Conservation (phyloP, 2,888 invertebrate genomes). For the Nasonovia ribisnigri region DNA sequence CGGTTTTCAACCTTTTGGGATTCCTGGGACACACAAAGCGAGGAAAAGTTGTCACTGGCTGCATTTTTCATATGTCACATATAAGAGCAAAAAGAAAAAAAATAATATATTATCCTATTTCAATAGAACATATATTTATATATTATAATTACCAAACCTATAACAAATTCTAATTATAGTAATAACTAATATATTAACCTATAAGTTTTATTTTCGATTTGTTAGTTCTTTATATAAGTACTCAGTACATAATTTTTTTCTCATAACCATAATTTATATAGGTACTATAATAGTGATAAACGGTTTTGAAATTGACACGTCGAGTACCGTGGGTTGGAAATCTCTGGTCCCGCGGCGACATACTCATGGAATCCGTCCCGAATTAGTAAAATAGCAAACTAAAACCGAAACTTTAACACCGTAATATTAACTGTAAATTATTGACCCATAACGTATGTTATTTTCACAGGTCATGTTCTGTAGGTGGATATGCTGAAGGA, state of each 20-base stretch:
- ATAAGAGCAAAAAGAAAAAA: neutral
- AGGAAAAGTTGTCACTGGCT: neutral
- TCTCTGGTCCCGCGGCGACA: neutral
- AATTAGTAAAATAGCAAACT: neutral
- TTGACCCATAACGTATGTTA: neutral
- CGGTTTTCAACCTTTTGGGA: neutral
- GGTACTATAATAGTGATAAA: neutral
- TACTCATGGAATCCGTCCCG: neutral
- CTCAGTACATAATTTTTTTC: neutral
- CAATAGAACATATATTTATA: neutral
- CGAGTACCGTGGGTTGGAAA: neutral
- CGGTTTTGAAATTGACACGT: neutral
- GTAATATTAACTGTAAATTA: neutral
- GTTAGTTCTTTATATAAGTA: neutral
- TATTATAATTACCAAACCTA: neutral
- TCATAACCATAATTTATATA: neutral
- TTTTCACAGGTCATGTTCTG: conserved; percentile 49
- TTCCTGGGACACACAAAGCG: neutral
- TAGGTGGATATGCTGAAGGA: conserved; percentile 67
- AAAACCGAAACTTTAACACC: neutral
- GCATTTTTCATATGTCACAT: neutral
- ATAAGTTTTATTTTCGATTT: neutral
- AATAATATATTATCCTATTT: neutral
- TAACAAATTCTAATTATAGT: neutral
- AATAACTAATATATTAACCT: neutral